Evolutionary conservation across 92 coral and sea anemone species (phyloP).

Genomic region (Parazoanthus darwini): DNA sequence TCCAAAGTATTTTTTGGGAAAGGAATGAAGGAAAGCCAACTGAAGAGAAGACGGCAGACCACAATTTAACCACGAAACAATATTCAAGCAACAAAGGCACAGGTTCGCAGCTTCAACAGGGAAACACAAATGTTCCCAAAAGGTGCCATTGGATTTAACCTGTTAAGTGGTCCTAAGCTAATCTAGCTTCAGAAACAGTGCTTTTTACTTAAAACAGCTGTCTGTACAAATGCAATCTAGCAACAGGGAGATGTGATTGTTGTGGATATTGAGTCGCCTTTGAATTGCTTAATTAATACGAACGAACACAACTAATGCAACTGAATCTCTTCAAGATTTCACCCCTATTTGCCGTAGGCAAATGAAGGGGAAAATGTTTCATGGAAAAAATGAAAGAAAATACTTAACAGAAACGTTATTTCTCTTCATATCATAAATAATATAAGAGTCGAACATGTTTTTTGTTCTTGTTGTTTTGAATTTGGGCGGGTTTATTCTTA

Average conservation of each 20-base stretch:
- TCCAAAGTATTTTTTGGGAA: background rate
- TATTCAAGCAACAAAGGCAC: constrained; percentile 4
- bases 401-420: background rate
- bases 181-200: background rate
- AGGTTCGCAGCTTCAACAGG: background rate
- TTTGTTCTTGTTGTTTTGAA: background rate
- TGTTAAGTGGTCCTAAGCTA: too few relatives aligned
- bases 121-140: background rate
- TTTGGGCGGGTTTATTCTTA: background rate
- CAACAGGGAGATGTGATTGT: background rate
- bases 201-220: background rate
- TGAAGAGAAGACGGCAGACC: background rate
- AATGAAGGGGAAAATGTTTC: background rate
- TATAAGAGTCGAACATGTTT: background rate
- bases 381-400: background rate
- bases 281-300: background rate
- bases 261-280: background rate
- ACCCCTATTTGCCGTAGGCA: background rate
- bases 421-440: background rate
- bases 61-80: background rate
- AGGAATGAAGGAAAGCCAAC: constrained; percentile 2
- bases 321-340: background rate
- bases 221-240: background rate
- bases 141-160: background rate
- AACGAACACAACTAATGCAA: background rate